A percentile compares a stretch with the other conserved stretches of the same genome.
Evolutionary conservation across 2,888 invertebrate species (phyloP).

Genomic region (Cheilosia scutellata): DNA sequence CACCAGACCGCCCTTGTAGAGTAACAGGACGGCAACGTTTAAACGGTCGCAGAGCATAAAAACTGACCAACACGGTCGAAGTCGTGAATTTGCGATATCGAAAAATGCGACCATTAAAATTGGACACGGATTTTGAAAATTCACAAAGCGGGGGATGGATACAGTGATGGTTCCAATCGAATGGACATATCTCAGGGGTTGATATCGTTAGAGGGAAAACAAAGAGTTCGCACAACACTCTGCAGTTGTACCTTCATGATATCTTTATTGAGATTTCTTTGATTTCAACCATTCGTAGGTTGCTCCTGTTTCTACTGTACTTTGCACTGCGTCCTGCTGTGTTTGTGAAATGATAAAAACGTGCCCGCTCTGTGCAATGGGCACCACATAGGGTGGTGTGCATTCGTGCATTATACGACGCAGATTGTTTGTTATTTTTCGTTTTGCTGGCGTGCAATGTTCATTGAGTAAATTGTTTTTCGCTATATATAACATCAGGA

Average conservation of each 20-base stretch:
- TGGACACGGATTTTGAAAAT: slow-evolving; percentile 47
- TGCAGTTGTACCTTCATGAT: slow-evolving; percentile 6
- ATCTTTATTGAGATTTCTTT: slow-evolving; percentile 60
- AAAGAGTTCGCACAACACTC: background rate
- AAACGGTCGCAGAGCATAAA: slow-evolving; percentile 35
- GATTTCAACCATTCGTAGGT: slow-evolving; percentile 1
- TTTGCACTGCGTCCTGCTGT: slow-evolving; percentile 51
- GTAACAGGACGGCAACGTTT: slow-evolving; percentile 17
- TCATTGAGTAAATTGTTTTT: slow-evolving; percentile 67
- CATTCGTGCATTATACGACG: slow-evolving; percentile 72
- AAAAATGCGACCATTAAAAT: slow-evolving; percentile 65
- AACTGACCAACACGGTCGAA: slow-evolving; percentile 31
- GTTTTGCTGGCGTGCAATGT: slow-evolving; percentile 41
- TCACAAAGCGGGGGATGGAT: slow-evolving; percentile 24
- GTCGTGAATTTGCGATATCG: slow-evolving; percentile 61
- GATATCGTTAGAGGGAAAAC: background rate
- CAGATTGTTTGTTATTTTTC: slow-evolving; percentile 69
- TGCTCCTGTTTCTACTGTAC: background rate
- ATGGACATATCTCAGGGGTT: background rate
- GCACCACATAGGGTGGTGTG: slow-evolving; percentile 61
- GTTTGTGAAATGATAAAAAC: slow-evolving; percentile 71
- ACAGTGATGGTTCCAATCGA: too few species aligned
- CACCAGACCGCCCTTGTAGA: background rate
- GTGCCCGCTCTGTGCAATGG: slow-evolving; percentile 44
- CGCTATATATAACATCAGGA: slow-evolving; percentile 35